Evolutionary conservation across 2,888 invertebrate genomes (phyloP), one percentile per base, ranked within the genome.

Genomic region (Argyresthia goedartella): DNA sequence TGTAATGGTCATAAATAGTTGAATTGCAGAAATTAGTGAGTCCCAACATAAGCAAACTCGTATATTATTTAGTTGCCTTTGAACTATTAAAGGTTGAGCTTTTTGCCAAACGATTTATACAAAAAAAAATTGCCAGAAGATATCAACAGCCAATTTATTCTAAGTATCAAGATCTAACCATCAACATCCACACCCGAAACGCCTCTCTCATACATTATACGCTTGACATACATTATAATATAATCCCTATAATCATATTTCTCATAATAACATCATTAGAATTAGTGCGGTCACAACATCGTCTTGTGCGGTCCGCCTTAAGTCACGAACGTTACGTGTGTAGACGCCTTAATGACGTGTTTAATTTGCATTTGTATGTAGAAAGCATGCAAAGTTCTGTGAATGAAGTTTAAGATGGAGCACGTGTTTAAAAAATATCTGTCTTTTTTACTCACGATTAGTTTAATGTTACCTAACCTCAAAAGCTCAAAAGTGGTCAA

Each of bases 191-290:
- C 51, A 35, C 13, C 35, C 52, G 13, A 34, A 52, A 42, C 35
- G 15, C 43, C 61, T 64, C 64, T 68, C 79, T 75, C 84, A 85
- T 85, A 82, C 79, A 82, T 85, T 81, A 85, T 76, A 76, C 71
- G 71, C 59, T 66, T 67, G 73, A 75, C 82, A 85, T 73, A 82
- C 74, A 81, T 81, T 79, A 81, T 79, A 76, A 72, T 81, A 74
- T 82, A 77, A 79, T 79, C 79, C 79, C 74, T 63, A 76, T 73
- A 81, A 84, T 85, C 80, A 81, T 73, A 80, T 82, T 75, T 79
- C 76, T 76, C 75, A 84, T 86, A 85, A 82, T 85, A 80, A 81
- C 76, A 69, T 84, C 80, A 84, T 86, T 85, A 82, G 82, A 86
- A 85, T 85, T 85, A 85, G 85, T 80, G 64, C 73, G 25, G 25